Evolutionary conservation across 2,113 vertebrate species (phyloP), one percentile per base, ranked within the genome.

Genomic region (Tautogolabrus adspersus): DNA sequence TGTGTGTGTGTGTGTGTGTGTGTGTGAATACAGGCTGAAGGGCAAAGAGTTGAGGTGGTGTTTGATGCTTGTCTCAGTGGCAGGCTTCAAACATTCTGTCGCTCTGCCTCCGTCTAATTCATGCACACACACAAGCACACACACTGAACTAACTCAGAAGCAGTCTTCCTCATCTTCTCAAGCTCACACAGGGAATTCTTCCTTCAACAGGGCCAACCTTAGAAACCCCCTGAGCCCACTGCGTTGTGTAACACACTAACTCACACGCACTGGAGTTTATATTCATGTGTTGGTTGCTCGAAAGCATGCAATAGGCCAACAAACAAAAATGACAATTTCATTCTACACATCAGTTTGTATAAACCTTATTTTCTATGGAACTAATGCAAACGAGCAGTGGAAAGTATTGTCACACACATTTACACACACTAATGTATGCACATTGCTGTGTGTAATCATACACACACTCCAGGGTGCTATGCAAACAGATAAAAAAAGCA

Each of bases 31-130:
- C 47, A 83, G 77, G 55, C 78, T 80, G 44, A 72, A 70, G 74
- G 73, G 77, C 79, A 75, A 69, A 75, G 62, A 66, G 77, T 67
- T 57, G 72, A 77, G 74, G 57, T 66, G 52, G 56, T 74, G 74
- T 86, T 87, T 87, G 75, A 90, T 90, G 79, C 75, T 61, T 40
- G 72, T 83, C 72, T 88, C 79, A 64, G 80, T 72, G 62, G 71
- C 62, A 66, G 56, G 58, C 80, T 91, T 90, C 74, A 87, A 91
- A 87, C 72, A 79, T 69, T 73, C 65, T 71, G 79, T 81, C 65
- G 19, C 60, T 69, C 55, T 72, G 76, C 78, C 72, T 73, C 77
- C 72, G 55, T 84, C 68, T 75, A 52, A 22, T 0, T 0, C 55
- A 65, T 15, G 21, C 49, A 69, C 1, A 56, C 76, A 71, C 42